A percentile compares a stretch with the other conserved stretches of the same genome.
Evolutionary conservation across 2,113 vertebrate species (phyloP).

Genomic region (Lamprologus tigripictilis): DNA sequence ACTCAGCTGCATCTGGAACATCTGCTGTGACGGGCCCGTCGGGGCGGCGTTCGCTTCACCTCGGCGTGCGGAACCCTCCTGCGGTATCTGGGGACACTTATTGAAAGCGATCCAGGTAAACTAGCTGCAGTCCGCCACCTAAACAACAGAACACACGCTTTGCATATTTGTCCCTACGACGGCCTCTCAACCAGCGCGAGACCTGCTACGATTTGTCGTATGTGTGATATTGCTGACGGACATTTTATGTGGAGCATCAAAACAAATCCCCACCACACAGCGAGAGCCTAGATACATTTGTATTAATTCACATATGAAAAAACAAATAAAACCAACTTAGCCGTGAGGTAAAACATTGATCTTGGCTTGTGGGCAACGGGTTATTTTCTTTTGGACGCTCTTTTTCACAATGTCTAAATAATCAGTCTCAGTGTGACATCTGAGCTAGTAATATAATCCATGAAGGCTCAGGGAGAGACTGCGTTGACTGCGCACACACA

Average conservation of each 20-base stretch:
- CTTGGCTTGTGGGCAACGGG: not conserved
- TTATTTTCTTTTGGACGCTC: not conserved
- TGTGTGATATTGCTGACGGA: constrained; percentile 28
- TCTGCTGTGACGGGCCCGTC: constrained; percentile 59
- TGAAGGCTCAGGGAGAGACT: not conserved
- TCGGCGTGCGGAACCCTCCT: not conserved
- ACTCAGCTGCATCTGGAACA: constrained; percentile 61
- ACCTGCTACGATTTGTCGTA: constrained; percentile 11
- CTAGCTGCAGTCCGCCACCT: not conserved
- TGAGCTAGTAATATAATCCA: not conserved
- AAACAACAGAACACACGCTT: constrained; percentile 28
- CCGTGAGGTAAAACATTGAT: not conserved
- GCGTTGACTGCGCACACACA: not conserved
- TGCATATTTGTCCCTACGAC: not conserved
- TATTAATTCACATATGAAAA: constrained; percentile 14
- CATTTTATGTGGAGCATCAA: constrained; percentile 36
- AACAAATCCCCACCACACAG: constrained; percentile 8
- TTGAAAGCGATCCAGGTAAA: constrained; percentile 39
- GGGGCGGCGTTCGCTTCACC: constrained; percentile 1
- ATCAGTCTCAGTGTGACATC: not conserved
- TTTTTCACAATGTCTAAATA: constrained; percentile 10
- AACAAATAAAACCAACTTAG: constrained; percentile 8
- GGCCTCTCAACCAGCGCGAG: not conserved
- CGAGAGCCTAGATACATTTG: not conserved
- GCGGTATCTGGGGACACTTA: constrained; percentile 26